A percentile compares a stretch with the other conserved stretches of the same genome.
These are phyloP conservation scores for Agrochola circellaris DNA, from an alignment of 2,888 invertebrate genomes.

Conservation along the genomic window DNA sequence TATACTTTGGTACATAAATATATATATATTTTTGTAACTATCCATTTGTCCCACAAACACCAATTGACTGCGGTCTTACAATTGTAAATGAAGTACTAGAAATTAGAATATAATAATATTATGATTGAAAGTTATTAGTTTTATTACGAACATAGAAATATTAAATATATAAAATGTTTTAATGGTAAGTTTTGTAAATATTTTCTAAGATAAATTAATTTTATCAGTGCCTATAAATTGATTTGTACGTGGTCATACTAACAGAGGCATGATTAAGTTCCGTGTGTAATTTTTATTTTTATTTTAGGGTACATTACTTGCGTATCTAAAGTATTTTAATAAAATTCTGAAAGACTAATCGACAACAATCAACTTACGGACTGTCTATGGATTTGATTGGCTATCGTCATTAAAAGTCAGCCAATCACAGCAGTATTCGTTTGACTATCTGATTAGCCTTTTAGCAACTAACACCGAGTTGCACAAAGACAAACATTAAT, in stretches of 20 bases:
- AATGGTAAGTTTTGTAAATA: constrained; percentile 73
- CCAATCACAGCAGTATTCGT: background rate
- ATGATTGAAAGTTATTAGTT: constrained; percentile 67
- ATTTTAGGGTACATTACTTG: constrained; percentile 28
- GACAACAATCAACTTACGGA: background rate
- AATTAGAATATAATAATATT: constrained; percentile 58
- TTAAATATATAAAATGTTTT: constrained; percentile 62
- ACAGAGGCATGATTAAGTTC: constrained; percentile 40
- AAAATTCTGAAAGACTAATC: background rate
- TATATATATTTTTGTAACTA: constrained; percentile 57
- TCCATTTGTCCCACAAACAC: constrained; percentile 36
- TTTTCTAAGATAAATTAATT: constrained; percentile 74
- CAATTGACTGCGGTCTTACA: constrained; percentile 24
- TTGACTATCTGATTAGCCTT: background rate
- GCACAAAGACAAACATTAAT: too few species aligned
- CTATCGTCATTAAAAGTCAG: too few species aligned
- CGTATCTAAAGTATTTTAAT: constrained; percentile 33
- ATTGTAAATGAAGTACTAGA: constrained; percentile 65
- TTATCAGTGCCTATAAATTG: constrained; percentile 75
- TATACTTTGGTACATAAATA: constrained; percentile 47
- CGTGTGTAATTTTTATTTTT: constrained; percentile 48
- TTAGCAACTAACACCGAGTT: background rate
- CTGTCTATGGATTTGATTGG: background rate
- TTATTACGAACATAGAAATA: constrained; percentile 61
- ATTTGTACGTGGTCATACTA: constrained; percentile 52